Evolutionary conservation across 23 tunicate genomes (phyloP), one percentile per base, ranked within the genome.

Genomic region (Halocynthia roretzi): DNA sequence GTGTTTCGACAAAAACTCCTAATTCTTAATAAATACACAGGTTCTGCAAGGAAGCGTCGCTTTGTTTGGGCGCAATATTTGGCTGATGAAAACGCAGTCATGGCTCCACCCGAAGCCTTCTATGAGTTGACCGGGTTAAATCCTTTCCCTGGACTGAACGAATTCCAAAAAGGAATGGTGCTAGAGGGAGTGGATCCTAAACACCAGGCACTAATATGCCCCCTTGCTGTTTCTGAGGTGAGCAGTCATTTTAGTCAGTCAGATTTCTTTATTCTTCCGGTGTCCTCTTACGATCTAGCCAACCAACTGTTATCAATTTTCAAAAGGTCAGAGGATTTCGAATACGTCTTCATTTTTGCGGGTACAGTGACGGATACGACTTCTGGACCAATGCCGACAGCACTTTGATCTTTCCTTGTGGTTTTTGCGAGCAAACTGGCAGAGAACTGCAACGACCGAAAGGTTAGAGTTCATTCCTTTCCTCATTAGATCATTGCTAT

Each of bases 341-440:
- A 52, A 51, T 87, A 52, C 83, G 83, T 17, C 53, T 87, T n/a
- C 94, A 87, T 77, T 87, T 82, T 64, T 81, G 67, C 18, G 94
- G 94, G 5, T 83, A 71, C 56, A 56, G 67, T 18, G 72, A 77
- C 23, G 22, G 57, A 4, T 87, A 87, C 67, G 94, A 87, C 52
- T 76, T 77, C 57, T 87, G 94, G 94, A 70, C 62, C 17, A 70
- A 82, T 69, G 69, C 80, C 7, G 87, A 87, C 55, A 84, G 83
- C 44, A 83, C 83, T 10, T 71, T 87, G 50, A 87, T 87, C 7
- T 87, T 87, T 72, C 94, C 94, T 19, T 82, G 87, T 58, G 94
- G 94, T 10, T 87, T 87, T 72, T 82, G 87, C 62, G 73, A 71
- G 8, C 23, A 71, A 56, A 87, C 94, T 15, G 87, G 94, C 21